Base-by-base conservation (phyloP, 2,888 invertebrate species). In the Hirtodrosophila trivittata region DNA sequence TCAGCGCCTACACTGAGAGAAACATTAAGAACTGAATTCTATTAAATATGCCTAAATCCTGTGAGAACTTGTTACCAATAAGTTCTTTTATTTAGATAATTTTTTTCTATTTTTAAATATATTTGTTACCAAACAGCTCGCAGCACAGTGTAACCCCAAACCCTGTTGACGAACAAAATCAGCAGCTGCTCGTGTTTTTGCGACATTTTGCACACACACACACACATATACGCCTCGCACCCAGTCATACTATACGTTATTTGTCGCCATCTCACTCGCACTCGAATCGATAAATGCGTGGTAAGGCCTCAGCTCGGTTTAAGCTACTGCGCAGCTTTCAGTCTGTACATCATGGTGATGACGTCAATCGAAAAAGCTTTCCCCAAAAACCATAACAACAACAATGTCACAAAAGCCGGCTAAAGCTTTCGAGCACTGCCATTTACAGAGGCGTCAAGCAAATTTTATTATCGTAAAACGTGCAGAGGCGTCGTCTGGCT, bases 301-400 rank as follows among this genome's bases (percentile, higher is more conserved):
- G 85, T 65, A 66, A 52, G 49, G 56, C 63, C 74, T 55, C 81
- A 59, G 64, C 70, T 65, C 59, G 64, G 73, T 56, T 52, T 59
- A 30, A 58, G 64, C 69, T 77, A 66, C 66, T 77, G 66, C 72
- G 77, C 83, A 89, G 81, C 81, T 76, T 83, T 77, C 75, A 69
- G 58, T 56, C 75, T 82, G 66, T 73, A 77, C 73, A 75, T 72
- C 73, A 73, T 57, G 63, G 60, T 69, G 75, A 82, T 88, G 88
- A 88, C 88, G 88, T 88, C 89, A 88, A 88, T 88, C 64, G 88
- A 65, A 74, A 87, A 87, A 88, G 89, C 89, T 89, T 45, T 21
- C 16, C 39, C 38, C 21, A 41, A 42, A 64, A 77, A 77, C n/a
- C n/a, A n/a, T n/a, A 74, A 69, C 72, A 67, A 72, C 71, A 73